These are phyloP conservation scores for Diabrotica virgifera DNA, from an alignment of 1,140 invertebrate genomes.

Conservation along the genomic window DNA sequence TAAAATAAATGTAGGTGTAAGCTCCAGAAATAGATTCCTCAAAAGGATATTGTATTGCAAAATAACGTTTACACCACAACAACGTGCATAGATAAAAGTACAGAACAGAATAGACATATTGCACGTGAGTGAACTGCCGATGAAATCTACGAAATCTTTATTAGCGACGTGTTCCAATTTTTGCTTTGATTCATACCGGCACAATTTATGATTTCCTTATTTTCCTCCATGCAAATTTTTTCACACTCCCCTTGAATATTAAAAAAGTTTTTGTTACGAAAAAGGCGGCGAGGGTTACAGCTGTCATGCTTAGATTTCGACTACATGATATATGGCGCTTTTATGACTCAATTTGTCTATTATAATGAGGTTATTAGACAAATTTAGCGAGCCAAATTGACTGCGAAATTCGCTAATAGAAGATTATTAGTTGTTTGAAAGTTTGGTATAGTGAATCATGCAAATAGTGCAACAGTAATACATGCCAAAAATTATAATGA, in stretches of 20 bases:
- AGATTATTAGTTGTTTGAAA: neutral
- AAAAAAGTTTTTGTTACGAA: neutral
- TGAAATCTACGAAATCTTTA: neutral
- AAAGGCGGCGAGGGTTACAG: neutral
- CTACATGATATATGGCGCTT: neutral
- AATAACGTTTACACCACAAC: neutral
- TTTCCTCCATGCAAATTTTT: neutral
- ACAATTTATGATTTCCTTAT: neutral
- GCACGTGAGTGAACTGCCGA: neutral
- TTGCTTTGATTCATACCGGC: neutral
- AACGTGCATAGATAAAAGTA: neutral
- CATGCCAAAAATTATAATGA: neutral
- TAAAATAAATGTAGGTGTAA: neutral
- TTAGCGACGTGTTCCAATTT: neutral
- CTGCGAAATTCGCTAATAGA: neutral
- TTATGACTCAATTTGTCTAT: neutral
- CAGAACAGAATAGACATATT: neutral
- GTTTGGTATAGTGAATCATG: neutral
- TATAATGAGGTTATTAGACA: neutral
- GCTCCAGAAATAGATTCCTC: neutral
- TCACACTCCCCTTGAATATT: neutral
- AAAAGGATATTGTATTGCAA: neutral
- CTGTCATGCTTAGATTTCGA: neutral
- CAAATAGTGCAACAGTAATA: neutral
- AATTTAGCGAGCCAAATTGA: neutral